Conservation (phyloP, 1,140 invertebrate species). For the Archegozetes longisetosus region DNA sequence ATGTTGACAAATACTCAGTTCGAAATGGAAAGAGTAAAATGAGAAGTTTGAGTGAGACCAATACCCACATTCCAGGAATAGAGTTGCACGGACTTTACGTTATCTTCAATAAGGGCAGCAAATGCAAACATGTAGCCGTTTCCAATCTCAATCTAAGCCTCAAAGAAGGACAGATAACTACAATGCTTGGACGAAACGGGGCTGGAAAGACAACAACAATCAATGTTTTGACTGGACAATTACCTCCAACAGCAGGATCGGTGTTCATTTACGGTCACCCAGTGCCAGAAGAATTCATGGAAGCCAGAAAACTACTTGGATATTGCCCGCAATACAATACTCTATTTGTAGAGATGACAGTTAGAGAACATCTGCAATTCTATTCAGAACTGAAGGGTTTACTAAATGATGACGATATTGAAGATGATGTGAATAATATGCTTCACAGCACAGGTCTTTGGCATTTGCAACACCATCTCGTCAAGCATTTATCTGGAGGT, state of each 20-base stretch:
- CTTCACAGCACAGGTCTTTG: conserved; percentile 23
- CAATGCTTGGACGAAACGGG: conserved; percentile 56
- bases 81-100: conserved; percentile 17
- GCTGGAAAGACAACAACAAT: conserved; percentile 77
- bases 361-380: conserved; percentile 23
- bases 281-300: conserved; percentile 21
- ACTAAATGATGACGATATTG: conserved; percentile 17
- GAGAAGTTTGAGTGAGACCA: neutral
- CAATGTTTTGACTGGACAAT: conserved; percentile 32
- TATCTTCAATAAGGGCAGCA: conserved; percentile 17
- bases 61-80: conserved; percentile 14
- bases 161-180: conserved; percentile 38
- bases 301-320: conserved; percentile 25
- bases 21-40: neutral
- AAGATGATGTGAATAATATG: conserved; percentile 27
- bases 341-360: conserved; percentile 30
- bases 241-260: conserved; percentile 27
- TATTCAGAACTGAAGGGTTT: conserved; percentile 23
- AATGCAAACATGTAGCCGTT: conserved; percentile 28
- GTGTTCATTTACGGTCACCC: conserved; percentile 27
- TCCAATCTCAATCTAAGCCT: conserved; percentile 52
- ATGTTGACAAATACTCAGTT: neutral
- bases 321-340: conserved; percentile 37
- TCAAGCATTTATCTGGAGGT: conserved; percentile 30
- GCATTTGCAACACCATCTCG: conserved; percentile 20